These are phyloP conservation scores for Tenthredo scrophulariae DNA, from an alignment of 2,888 invertebrate genomes.

Conservation along the genomic window DNA sequence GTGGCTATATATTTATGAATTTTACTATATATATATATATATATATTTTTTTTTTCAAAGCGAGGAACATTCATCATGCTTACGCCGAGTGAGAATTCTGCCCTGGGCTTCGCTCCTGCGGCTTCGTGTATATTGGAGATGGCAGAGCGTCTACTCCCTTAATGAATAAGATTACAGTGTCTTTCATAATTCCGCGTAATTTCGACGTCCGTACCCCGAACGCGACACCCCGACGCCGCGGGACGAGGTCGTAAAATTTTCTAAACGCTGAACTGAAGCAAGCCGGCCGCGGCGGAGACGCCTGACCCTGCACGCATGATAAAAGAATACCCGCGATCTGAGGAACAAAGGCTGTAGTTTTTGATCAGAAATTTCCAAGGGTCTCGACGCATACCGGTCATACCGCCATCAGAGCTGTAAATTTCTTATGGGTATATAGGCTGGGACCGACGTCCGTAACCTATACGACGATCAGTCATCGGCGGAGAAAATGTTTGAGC, in stretches of 20 bases:
- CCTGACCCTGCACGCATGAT: slow-evolving; percentile 6
- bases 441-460: background rate
- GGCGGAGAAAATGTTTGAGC: slow-evolving; percentile 18
- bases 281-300: too few relatives aligned
- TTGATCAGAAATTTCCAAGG: slow-evolving; percentile 54
- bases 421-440: background rate
- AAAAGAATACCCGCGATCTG: slow-evolving; percentile 35
- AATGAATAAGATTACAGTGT: slow-evolving; percentile 55
- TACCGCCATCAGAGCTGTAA: slow-evolving; percentile 34
- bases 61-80: slow-evolving; percentile 53
- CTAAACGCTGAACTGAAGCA: slow-evolving; percentile 48
- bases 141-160: slow-evolving; percentile 52
- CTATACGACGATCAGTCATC: slow-evolving; percentile 9
- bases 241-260: background rate
- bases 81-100: slow-evolving; percentile 21
- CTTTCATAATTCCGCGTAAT: slow-evolving; percentile 55
- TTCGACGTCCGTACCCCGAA: slow-evolving; percentile 29
- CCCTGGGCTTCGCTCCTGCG: background rate
- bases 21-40: background rate
- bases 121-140: slow-evolving; percentile 44
- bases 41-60: slow-evolving; percentile 38
- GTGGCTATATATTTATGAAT: background rate
- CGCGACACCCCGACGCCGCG: background rate
- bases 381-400: slow-evolving; percentile 32
- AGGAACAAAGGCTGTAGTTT: slow-evolving; percentile 52